Evolutionary conservation across 2,797 vertebrate genomes (phyloP), one percentile per base, ranked within the genome.

Genomic region (Amazona ochrocephala): DNA sequence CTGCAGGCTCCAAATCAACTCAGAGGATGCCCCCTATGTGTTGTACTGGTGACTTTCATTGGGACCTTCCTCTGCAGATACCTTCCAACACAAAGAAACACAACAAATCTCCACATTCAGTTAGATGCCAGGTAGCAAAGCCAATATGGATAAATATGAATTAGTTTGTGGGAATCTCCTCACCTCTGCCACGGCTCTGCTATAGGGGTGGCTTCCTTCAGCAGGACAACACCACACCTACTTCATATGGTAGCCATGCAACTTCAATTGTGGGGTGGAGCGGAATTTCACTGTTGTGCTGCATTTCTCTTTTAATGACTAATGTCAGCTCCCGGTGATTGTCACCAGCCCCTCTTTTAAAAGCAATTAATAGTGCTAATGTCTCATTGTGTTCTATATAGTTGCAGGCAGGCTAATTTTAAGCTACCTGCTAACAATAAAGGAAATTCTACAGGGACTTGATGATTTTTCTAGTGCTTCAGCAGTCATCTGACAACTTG

Each of bases 51-150:
- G 30, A 54, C 48, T 4, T 27, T 8, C 7, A 32, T 26, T n/a
- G 45, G 13, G 8, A 29, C 11, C 32, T 26, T 41, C 45, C 10
- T 68, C 45, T 42, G 17, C 16, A 72, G 34, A 32, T 2, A 3
- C 24, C 53, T 87, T 42, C 60, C 32, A 72, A 13, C 29, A 6
- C 22, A 48, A 68, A 62, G 54, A 70, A 51, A 22, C 11, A 19
- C 5, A 45, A 16, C 4, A 50, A 26, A 53, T 21, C 13, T 26
- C 26, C 5, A 0, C 10, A 21, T 45, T n/a, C 39, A 30, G 2
- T 9, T 7, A 19, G 30, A 42, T 23, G 10, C 9, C 44, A 39
- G 0, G 0, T 5, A 75, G 23, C 29, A 84, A 50, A 84, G 4
- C 3, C 32, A 50, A 7, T 6, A 26, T 13, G 11, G 8, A 4